phyloP scores from a whole-genome alignment of 2,888 invertebrate species.

The Hypsopygia costalis region DNA sequence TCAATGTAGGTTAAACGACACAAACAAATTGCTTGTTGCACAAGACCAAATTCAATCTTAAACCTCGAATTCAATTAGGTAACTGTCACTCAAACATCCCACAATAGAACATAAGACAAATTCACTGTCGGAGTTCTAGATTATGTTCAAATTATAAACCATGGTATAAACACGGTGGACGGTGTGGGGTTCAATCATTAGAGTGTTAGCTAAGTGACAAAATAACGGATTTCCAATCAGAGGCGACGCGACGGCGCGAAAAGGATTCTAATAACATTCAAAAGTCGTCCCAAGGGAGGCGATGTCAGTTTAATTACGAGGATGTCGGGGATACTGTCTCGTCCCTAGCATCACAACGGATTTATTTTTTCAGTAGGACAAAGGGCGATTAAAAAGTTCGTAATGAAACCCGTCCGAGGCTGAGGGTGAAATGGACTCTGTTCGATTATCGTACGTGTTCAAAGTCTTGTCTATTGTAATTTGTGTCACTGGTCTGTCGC shows the following conservation, averaged over 20 bases:
- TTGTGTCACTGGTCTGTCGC: slow-evolving; percentile 6
- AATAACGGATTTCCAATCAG: slow-evolving; percentile 70
- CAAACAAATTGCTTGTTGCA: not conserved
- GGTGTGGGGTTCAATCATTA: slow-evolving; percentile 10
- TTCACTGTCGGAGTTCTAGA: slow-evolving; percentile 14
- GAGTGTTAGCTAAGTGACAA: slow-evolving; percentile 39
- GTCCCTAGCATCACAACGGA: slow-evolving; percentile 65
- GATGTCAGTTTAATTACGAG: slow-evolving; percentile 76
- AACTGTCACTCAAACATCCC: slow-evolving; percentile 14
- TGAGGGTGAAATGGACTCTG: slow-evolving; percentile 52
- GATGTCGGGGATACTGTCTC: slow-evolving; percentile 40
- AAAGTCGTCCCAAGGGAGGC: slow-evolving; percentile 70
- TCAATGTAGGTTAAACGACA: not conserved
- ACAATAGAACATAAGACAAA: slow-evolving; percentile 10
- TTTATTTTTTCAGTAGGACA: slow-evolving; percentile 71
- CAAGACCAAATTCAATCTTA: not conserved
- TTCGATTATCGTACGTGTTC: slow-evolving; percentile 18
- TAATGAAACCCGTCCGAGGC: slow-evolving; percentile 69
- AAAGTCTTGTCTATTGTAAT: slow-evolving; percentile 17
- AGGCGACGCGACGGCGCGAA: slow-evolving; percentile 59
- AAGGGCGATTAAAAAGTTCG: slow-evolving; percentile 78
- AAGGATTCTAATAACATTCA: slow-evolving; percentile 79
- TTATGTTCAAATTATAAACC: slow-evolving; percentile 8
- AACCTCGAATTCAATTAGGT: slow-evolving; percentile 12
- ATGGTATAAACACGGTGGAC: not conserved